Base-by-base conservation (phyloP, 2,113 vertebrate genomes). In the Halichoerus grypus region DNA sequence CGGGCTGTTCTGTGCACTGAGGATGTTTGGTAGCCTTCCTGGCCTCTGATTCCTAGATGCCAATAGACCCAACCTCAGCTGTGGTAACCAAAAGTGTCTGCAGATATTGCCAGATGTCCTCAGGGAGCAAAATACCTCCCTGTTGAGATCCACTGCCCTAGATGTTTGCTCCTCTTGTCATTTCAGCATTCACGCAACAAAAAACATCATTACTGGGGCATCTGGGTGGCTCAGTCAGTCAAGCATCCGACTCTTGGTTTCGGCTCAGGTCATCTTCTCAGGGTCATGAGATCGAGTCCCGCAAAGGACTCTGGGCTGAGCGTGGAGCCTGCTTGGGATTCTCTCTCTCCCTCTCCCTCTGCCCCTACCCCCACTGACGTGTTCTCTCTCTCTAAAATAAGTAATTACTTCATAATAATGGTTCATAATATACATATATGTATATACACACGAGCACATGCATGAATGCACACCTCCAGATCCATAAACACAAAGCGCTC, bases 401-500 rank as follows among this genome's bases (percentile, higher is more conserved):
- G 49, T 21, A 31, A 61, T 21, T 18, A 55, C 36, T 86, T 95
- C 19, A 22, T 16, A 55, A 76, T 18, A 82, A 61, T 13, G 39
- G 76, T 10, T 61, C 67, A n/a, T 63, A 33, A 19, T 39, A 11
- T 31, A 36, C 42, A 16, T 12, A 13, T 5, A 33, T 10, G 5
- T 57, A 13, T 36, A 22, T 16, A 74, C 26, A 74, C 3, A 71
- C 6, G 26, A 11, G 69, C 3, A 6, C 1, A 5, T 2, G 0
- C 13, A 5, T 53, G 39, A 55, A 67, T 2, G 13, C 18, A 59
- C 24, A 55, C 7, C 3, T 0, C 14, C 1, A 5, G 15, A 71
- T 31, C 86, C 21, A 1, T 24, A 55, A 61, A 6, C n/a, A 65
- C 5, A 22, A 81, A 10, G 36, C 2, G 5, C 19, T 93, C 31